Evolutionary conservation across 2,888 invertebrate species (phyloP).

Genomic region (Sphecodes monilicornis): DNA sequence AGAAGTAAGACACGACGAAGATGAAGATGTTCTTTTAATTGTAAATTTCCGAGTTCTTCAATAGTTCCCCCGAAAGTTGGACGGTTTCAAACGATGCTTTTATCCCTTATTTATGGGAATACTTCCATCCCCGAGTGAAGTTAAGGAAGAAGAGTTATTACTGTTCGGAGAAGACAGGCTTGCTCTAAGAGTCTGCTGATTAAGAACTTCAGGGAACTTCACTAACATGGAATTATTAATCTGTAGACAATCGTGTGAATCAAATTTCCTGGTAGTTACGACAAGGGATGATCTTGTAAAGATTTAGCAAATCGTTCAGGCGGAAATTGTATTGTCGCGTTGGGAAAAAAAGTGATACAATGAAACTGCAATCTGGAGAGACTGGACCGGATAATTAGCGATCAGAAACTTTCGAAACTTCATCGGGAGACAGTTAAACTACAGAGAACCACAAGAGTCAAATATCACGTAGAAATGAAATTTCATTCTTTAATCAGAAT

Average conservation of each 20-base stretch:
- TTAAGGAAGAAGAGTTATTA: slow-evolving; percentile 5
- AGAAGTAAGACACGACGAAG: not conserved
- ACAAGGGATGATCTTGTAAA: no score
- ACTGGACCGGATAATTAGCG: not conserved
- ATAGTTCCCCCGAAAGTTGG: not conserved
- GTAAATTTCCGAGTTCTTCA: slow-evolving; percentile 1
- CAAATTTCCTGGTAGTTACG: not conserved
- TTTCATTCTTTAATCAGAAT: not conserved
- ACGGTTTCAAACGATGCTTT: not conserved
- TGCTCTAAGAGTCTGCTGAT: not conserved
- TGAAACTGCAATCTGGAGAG: not conserved
- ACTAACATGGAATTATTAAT: slow-evolving; percentile 8
- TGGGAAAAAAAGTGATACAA: not conserved
- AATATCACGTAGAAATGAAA: not conserved
- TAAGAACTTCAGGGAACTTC: slow-evolving; percentile 18
- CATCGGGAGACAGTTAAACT: not conserved
- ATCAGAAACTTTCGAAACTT: not conserved
- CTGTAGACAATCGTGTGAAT: slow-evolving; percentile 16
- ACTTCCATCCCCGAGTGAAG: slow-evolving; percentile 5
- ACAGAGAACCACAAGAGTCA: not conserved
- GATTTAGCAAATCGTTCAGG: not conserved
- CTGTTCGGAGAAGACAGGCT: not conserved
- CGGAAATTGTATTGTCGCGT: not conserved
- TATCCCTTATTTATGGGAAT: slow-evolving; percentile 18
- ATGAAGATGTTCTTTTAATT: slow-evolving; percentile 13